Base-by-base conservation (phyloP, 92 coral and sea anemone genomes). In the Epizoanthus scotinus region DNA sequence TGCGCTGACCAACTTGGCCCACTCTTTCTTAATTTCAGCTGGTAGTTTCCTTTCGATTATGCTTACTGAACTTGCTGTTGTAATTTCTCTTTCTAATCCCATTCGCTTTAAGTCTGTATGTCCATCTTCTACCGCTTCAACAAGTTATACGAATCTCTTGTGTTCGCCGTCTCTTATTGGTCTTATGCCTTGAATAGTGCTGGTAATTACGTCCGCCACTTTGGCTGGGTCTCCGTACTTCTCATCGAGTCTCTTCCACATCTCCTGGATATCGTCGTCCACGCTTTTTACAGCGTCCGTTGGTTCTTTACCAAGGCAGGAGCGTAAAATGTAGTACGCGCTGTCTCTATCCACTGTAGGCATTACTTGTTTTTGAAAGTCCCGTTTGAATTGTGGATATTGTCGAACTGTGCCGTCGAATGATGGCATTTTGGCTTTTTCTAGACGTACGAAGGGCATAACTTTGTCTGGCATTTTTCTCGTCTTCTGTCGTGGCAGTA, bases 51-150 rank as follows among this genome's bases (percentile, higher is more conserved):
- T 85, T 64, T 85, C 92, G 8, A 88, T 88, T 8, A 88, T 84
- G 78, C 90, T 88, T 10, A 88, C 95, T 0, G 92, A 88, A 38
- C 92, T 88, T 1, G 92, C 86, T 9, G 92, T 91, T 15, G 90
- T 83, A 4, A 88, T 91, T 29, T 91, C 95, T 5, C 38, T 26
- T 62, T 79, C 92, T 52, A 91, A 68, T 19, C 86, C 85, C 2
- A 91, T 90, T 68, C 92, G 78, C 47, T 57, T 71, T 15, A 88
- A 69, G 53, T 91, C 90, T 85, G 84, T 74, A 55, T 88, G 86
- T 0, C 88, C 87, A 18, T 90, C 85, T 70, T 90, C 94, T 8
- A 87, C 42, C 6, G 65, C 36, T 21, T 78, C 40, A 18, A 91
- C 77, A 58, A 82, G 83, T 34, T 90, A 87, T 7, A 82, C 38